Evolutionary conservation across 1,140 invertebrate species (phyloP).

Genomic region (Scylla paramamosain): DNA sequence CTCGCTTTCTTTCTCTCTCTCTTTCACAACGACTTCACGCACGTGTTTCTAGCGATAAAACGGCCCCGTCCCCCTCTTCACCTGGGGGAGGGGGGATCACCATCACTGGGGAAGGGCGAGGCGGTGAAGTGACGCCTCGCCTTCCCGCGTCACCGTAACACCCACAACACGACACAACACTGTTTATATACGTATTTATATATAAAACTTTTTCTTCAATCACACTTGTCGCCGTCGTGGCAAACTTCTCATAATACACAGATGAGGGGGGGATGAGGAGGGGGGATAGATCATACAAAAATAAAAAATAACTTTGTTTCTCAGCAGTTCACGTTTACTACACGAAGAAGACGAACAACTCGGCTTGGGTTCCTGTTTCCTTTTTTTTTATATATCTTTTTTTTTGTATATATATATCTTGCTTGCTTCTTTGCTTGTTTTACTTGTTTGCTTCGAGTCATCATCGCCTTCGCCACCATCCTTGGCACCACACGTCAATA

Average conservation of each 20-base stretch:
- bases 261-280: background rate
- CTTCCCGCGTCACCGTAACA: background rate
- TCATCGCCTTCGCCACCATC: background rate
- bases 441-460: background rate
- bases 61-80: background rate
- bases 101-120: background rate
- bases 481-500: conserved; percentile 11
- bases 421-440: background rate
- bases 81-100: background rate
- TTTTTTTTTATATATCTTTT: background rate
- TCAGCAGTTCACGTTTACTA: conserved; percentile 13
- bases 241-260: conserved; percentile 53
- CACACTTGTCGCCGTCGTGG: conserved; percentile 67
- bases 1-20: background rate
- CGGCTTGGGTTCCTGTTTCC: background rate
- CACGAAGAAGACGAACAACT: conserved; percentile 15
- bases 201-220: conserved; percentile 67
- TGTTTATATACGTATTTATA: background rate
- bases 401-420: conserved; percentile 4
- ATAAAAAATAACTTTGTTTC: conserved; percentile 66
- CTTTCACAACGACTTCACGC: background rate
- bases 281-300: conserved; percentile 66
- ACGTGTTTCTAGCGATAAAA: conserved; percentile 6
- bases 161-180: conserved; percentile 28
- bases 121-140: no score